Evolutionary conservation across 2,888 invertebrate species (phyloP), one percentile per base, ranked within the genome.

Genomic region (Thymelicus lineola): DNA sequence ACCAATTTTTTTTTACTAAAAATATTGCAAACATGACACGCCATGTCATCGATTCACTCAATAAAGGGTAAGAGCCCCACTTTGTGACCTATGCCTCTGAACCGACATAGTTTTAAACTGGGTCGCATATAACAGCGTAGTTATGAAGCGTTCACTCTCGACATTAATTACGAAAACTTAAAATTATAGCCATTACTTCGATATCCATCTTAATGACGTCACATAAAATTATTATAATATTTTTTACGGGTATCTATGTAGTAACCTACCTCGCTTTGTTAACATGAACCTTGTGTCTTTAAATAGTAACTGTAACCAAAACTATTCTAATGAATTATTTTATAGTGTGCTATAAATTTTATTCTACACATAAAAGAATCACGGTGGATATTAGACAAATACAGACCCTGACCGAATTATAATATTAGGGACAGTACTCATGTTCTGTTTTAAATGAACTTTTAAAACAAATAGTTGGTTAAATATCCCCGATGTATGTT

Each of bases 111-210:
- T 66, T 66, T 59, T 42, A 66, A 66, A 66, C 50, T 66, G 60
- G 66, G 66, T 66, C 66, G 28, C 59, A 66, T 50, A 50, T 50
- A 50, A 59, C 59, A 20, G 48, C 38, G 20, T 38, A 53, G 53
- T 55, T 59, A 66, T 60, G 59, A 60, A 66, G 66, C 42, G 38
- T 50, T 66, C 66, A 60, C 59, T 48, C 59, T 66, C 50, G 50
- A 60, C 66, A 66, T 66, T 66, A 59, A 66, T 66, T 60, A 59
- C 50, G 59, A 60, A 66, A 66, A 66, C 59, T 59, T 9, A 58
- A 58, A 38, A 58, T 57, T 35, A 57, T 17, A 58, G 35, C 7
- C 58, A 38, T 66, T 7, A 59, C 38, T 20, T 59, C 59, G 59
- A 66, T 60, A 66, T 58, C 38, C 42, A 57, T 57, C 20, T 64